These are phyloP conservation scores for Seira musarum DNA, from an alignment of 2,888 invertebrate species.

Conservation along the genomic window DNA sequence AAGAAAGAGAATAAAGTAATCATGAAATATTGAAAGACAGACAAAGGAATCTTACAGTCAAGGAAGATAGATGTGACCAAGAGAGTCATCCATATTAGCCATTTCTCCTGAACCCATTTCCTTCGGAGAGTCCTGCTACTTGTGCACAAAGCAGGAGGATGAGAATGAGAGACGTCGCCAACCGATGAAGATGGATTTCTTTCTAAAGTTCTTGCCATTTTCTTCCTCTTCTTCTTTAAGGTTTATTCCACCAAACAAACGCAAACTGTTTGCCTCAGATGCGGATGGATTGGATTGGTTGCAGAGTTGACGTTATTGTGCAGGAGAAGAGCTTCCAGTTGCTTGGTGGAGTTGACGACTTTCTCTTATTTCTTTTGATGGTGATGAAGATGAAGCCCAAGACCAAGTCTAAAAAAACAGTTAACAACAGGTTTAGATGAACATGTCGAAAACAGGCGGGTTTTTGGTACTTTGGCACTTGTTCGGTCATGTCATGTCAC, in stretches of 20 bases:
- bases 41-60: conserved; percentile 39
- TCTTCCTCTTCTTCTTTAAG: not conserved
- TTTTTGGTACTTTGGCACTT: no score
- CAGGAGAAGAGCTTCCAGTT: no score
- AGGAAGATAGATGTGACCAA: conserved; percentile 51
- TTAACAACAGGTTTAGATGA: no score
- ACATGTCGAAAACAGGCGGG: no score
- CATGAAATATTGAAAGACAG: conserved; percentile 16
- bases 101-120: conserved; percentile 49
- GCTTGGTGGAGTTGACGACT: no score
- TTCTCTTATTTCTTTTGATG: not conserved
- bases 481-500: not conserved
- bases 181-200: conserved; percentile 6
- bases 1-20: conserved; percentile 1
- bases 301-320: no score
- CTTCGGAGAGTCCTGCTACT: conserved; percentile 30
- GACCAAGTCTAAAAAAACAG: no score
- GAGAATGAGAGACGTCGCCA: not conserved
- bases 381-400: no score
- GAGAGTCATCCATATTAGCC: conserved; percentile 46
- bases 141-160: not conserved
- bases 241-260: no score
- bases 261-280: no score
- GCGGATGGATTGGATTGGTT: not conserved
- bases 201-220: conserved; percentile 1